A percentile compares a stretch with the other conserved stretches of the same genome.
phyloP scores from a whole-genome alignment of 1,140 invertebrate species.

The Calliphora vicina region DNA sequence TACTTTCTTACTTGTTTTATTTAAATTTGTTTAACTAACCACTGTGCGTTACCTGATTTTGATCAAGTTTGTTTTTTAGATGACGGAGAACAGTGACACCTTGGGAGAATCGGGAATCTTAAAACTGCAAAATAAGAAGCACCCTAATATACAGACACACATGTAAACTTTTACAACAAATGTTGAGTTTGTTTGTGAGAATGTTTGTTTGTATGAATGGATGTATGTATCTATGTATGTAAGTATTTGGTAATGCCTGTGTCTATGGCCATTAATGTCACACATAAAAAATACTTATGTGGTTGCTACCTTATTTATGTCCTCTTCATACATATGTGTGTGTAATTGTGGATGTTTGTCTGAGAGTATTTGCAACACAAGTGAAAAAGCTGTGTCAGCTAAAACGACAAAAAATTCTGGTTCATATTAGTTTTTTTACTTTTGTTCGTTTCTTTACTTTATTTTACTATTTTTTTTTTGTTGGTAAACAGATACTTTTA shows the following conservation, averaged over 20 bases:
- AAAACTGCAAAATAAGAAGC: too few species aligned
- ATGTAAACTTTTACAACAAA: neutral
- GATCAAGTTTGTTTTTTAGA: too few species aligned
- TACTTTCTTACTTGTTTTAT: too few species aligned
- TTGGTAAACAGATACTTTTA: neutral
- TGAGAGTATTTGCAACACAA: neutral
- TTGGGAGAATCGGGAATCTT: too few species aligned
- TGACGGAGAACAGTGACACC: too few species aligned
- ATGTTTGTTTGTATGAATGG: neutral
- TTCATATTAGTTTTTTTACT: neutral
- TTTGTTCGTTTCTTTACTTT: too few species aligned
- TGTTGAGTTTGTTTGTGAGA: neutral
- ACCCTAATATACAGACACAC: neutral
- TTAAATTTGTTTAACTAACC: too few species aligned
- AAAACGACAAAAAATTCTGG: neutral
- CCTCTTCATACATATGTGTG: neutral
- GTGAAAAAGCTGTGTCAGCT: slow-evolving; percentile 4
- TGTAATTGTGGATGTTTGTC: too few species aligned
- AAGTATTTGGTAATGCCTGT: neutral
- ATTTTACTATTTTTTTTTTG: neutral
- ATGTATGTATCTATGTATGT: neutral
- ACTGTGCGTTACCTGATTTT: too few species aligned
- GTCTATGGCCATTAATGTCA: slow-evolving; percentile 9
- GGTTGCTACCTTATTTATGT: slow-evolving; percentile 9
- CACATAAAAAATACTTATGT: slow-evolving; percentile 5